Conservation (phyloP, 2,888 invertebrate genomes). For the Hydriomena furcata region DNA sequence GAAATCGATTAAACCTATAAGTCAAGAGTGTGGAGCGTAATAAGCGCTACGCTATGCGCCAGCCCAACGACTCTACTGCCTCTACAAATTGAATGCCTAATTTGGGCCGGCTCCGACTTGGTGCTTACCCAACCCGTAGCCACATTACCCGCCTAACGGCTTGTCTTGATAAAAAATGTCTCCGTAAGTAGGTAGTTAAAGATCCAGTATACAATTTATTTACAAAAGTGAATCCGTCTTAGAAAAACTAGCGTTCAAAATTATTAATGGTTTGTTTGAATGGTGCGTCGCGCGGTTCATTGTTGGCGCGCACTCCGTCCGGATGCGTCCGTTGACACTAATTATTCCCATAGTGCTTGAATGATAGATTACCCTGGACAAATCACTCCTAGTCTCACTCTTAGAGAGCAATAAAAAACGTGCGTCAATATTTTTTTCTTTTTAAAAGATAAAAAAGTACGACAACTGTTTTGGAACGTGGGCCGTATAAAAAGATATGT, state of each 20-base stretch:
- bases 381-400: conserved; percentile 76
- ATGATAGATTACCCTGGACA: conserved; percentile 82
- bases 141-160: conserved; percentile 64
- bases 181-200: conserved; percentile 79
- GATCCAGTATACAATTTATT: conserved; percentile 79
- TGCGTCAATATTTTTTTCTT: conserved; percentile 71
- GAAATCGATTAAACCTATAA: background rate
- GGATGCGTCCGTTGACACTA: conserved; percentile 81
- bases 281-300: conserved; percentile 76
- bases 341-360: conserved; percentile 81
- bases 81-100: conserved; percentile 16
- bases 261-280: conserved; percentile 83
- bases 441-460: conserved; percentile 43
- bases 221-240: conserved; percentile 77
- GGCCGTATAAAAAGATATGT: conserved; percentile 42
- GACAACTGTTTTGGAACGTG: conserved; percentile 48
- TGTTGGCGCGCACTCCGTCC: conserved; percentile 74
- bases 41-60: background rate
- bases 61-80: background rate
- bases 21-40: background rate
- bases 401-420: conserved; percentile 71
- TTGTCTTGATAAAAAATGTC: conserved; percentile 67
- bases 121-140: conserved; percentile 38
- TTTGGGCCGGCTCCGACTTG: conserved; percentile 15
- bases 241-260: conserved; percentile 79